Evolutionary conservation across 2,797 vertebrate species (phyloP), one percentile per base, ranked within the genome.

Genomic region (Channa striata): DNA sequence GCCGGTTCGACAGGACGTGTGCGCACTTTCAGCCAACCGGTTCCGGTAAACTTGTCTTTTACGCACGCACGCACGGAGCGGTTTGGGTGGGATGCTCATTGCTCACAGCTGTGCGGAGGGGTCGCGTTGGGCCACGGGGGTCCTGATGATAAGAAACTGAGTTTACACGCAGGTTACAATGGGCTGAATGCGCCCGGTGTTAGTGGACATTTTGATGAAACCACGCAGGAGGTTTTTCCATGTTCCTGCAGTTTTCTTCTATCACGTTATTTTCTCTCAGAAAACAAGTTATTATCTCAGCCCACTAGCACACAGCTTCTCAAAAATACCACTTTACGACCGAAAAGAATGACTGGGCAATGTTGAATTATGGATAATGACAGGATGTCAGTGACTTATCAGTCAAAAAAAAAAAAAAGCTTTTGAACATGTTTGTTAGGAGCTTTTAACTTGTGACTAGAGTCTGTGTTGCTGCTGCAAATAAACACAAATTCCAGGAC

Each of bases 81-180:
- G 83, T 54, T 72, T 80, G 87, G 85, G 83, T 72, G 82, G 89
- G 86, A 75, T 58, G 82, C 76, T 87, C 83, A 83, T 83, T 86
- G 73, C 72, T 83, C 85, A 79, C 86, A 90, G 87, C 85, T 90
- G 90, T 86, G 82, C 47, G 46, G 57, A 53, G 60, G 60, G 37
- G 65, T 37, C 11, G 68, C 23, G 40, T 5, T 10, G 79, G 78
- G 64, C 56, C 78, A 60, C 36, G 30, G 75, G 59, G 74, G 74
- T 76, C 69, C 59, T 23, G 20, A 5, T 54, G 74, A 78, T 70
- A 69, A 79, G 68, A 66, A 72, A 66, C 47, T 76, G 46, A 12
- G 48, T 62, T 81, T 42, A 59, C 36, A 57, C 71, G 4, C 25
- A 30, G 25, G 6, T 30, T 57, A 10, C 39, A 54, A 43, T 1